phyloP scores from a whole-genome alignment of 2,797 vertebrate species.

The Saxicola maurus region DNA sequence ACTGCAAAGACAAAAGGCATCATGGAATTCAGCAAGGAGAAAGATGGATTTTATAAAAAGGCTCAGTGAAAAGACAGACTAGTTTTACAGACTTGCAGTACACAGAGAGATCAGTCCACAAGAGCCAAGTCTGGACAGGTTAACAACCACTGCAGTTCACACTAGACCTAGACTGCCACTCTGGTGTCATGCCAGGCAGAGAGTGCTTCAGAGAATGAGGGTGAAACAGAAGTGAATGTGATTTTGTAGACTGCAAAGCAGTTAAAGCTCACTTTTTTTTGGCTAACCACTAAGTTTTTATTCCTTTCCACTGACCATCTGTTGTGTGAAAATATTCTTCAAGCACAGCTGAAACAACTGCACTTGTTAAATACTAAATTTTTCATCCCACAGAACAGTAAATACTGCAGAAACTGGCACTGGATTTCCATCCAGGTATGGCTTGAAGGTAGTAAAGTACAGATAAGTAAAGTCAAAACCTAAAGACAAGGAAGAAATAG shows the following conservation, averaged over 20 bases:
- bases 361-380: neutral
- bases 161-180: neutral
- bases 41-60: neutral
- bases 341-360: neutral
- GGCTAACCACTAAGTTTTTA: neutral
- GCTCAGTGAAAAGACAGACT: neutral
- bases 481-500: neutral
- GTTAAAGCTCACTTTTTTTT: neutral
- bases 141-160: neutral
- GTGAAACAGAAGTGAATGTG: neutral
- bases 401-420: neutral
- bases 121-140: neutral
- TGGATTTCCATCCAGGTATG: neutral
- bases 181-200: neutral
- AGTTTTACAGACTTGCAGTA: neutral
- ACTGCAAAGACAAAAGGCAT: neutral
- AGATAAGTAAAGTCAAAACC: neutral
- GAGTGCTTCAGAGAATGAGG: rapidly evolving
- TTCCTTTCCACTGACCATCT: neutral
- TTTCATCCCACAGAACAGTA: neutral
- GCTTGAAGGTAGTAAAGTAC: neutral
- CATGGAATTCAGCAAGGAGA: neutral
- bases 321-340: neutral
- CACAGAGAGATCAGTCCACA: neutral
- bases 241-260: neutral